Evolutionary conservation across 2,113 vertebrate genomes (phyloP), one percentile per base, ranked within the genome.

Genomic region (Syngnathus typhle): DNA sequence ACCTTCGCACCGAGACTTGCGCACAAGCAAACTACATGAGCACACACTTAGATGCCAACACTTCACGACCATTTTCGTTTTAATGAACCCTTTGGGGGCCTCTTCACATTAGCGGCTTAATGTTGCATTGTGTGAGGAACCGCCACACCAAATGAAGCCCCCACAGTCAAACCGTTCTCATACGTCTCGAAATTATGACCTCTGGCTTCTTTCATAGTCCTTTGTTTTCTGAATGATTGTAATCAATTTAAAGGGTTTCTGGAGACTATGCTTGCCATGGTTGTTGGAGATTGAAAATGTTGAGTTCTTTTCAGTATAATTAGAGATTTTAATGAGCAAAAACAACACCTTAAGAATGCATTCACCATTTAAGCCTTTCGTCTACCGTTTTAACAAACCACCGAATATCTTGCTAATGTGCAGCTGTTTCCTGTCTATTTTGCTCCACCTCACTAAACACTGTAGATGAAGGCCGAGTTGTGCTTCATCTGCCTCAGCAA

Each of bases 71-170:
- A 77, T 86, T 88, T 89, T 81, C 82, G 82, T 85, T 84, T 85
- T 85, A 90, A 88, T 89, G 82, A 87, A 82, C 78, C 79, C 73
- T 84, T 65, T 21, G 70, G 77, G 88, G 88, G 65, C 32, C 63
- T 74, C 70, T 78, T 73, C 79, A 82, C 88, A 88, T 90, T 89
- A 87, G 76, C 71, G 60, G 77, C 81, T 82, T 87, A 86, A 89
- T 89, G 86, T 79, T 79, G 74, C 85, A 80, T 88, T 83, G 71
- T 85, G 73, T 68, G 69, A 72, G 71, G 52, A 64, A 69, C 62
- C 63, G 27, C 6, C 39, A 23, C 51, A 64, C 60, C 68, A 70
- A 80, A 78, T 79, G 60, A 66, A 72, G 65, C 60, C 65, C 27
- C 58, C 64, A 63, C 63, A 21, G 12, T 52, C 7, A 68, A 72